These are phyloP conservation scores for Papilio demoleus DNA, from an alignment of 2,888 invertebrate genomes.

Conservation along the genomic window DNA sequence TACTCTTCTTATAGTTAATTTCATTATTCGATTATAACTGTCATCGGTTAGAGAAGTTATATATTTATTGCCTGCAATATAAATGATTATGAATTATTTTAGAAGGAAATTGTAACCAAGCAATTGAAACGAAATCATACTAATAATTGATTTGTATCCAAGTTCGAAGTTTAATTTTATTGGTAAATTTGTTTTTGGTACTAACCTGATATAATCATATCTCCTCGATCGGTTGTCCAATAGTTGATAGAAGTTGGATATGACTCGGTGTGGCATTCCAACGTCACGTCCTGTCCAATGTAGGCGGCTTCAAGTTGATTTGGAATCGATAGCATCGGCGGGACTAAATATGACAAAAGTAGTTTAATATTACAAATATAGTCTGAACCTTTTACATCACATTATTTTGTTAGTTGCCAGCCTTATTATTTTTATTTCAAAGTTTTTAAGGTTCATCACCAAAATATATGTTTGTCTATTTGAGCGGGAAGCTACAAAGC, in stretches of 20 bases:
- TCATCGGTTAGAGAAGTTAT: slow-evolving; percentile 92
- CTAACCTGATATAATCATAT: slow-evolving; percentile 96
- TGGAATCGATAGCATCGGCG: slow-evolving; percentile 96
- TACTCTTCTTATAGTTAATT: slow-evolving; percentile 93
- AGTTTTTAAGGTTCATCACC: too few relatives aligned
- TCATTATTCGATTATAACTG: slow-evolving; percentile 95
- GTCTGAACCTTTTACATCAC: too few relatives aligned
- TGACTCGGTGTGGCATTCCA: slow-evolving; percentile 96
- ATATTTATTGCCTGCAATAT: slow-evolving; percentile 90
- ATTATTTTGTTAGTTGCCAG: too few relatives aligned
- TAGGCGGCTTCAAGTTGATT: slow-evolving; percentile 96
- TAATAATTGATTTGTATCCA: neutral
- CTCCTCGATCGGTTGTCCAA: slow-evolving; percentile 95
- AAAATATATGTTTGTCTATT: neutral
- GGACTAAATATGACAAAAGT: too few relatives aligned
- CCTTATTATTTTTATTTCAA: too few relatives aligned
- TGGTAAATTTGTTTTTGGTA: slow-evolving; percentile 30
- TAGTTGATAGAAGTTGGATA: slow-evolving; percentile 97
- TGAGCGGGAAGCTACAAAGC: neutral
- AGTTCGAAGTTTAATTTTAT: too few relatives aligned
- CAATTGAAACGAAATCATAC: neutral
- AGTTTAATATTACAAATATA: too few relatives aligned
- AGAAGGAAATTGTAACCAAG: neutral
- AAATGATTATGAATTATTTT: neutral
- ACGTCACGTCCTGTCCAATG: slow-evolving; percentile 92